A percentile compares a stretch with the other conserved stretches of the same genome.
These are phyloP conservation scores for Clarias platycephalus DNA, from an alignment of 2,797 vertebrate species.

Conservation along the genomic window DNA sequence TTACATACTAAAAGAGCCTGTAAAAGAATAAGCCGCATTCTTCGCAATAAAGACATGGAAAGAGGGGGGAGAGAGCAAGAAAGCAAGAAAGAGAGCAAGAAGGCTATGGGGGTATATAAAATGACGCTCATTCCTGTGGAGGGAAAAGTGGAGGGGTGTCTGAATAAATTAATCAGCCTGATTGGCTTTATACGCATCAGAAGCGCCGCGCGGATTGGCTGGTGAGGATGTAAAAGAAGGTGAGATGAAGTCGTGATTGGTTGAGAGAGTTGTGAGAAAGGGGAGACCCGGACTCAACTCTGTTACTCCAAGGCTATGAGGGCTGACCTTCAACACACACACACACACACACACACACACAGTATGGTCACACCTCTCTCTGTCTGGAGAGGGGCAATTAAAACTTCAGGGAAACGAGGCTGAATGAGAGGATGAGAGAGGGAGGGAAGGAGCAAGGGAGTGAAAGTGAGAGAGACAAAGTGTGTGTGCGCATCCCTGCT, in stretches of 20 bases:
- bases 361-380: conserved; percentile 52
- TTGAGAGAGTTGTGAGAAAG: conserved; percentile 85
- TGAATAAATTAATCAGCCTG: conserved; percentile 87
- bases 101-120: conserved; percentile 43
- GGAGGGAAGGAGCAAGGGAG: conserved; percentile 37
- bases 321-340: conserved; percentile 64
- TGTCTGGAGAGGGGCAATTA: conserved; percentile 60
- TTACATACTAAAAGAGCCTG: conserved; percentile 76
- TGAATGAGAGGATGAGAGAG: conserved; percentile 48
- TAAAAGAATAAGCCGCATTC: conserved; percentile 79
- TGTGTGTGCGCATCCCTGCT: conserved; percentile 63
- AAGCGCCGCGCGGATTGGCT: conserved; percentile 71
- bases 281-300: conserved; percentile 80
- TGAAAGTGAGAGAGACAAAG: conserved; percentile 31
- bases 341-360: conserved; percentile 40
- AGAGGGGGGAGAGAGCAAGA: conserved; percentile 15
- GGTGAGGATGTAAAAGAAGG: conserved; percentile 58
- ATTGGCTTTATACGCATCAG: conserved; percentile 79
- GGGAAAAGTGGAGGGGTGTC: conserved; percentile 44
- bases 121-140: conserved; percentile 51
- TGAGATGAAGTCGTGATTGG: conserved; percentile 71
- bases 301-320: conserved; percentile 81
- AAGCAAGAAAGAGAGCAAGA: conserved; percentile 41
- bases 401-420: conserved; percentile 52
- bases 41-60: conserved; percentile 74